Base-by-base conservation (phyloP, 2,888 invertebrate species). In the Sinopyrophorus schimmeli region DNA sequence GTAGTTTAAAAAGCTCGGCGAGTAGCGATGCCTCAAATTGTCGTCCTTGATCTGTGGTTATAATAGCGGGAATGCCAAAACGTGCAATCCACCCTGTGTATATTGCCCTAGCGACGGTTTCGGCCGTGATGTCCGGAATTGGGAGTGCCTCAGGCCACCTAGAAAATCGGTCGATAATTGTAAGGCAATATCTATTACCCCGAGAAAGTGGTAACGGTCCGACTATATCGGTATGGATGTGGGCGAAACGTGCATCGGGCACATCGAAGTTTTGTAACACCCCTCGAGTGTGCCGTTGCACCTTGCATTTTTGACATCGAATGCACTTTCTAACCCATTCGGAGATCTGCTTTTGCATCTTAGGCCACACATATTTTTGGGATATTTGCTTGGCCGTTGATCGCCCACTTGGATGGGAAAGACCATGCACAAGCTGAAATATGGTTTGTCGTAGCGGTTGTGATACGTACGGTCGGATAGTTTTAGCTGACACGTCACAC, bases 11-110 rank as follows among this genome's bases (percentile, higher is more conserved):
- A n/a, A 32, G 15, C 7, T 17, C 10, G 3, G 37, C 27, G 46
- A 61, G 60, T 6, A 59, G 46, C 1, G 34, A 14, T 4, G 55
- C 56, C 20, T 59, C 56, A 17, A 62, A 61, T 20, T 61, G 60
- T 5, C 53, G 16, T 1, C 55, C 58, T 21, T 55, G 57, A 42
- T 61, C 59, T 4, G 24, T 24, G 3, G 10, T 58, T 3, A 57
- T 34, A 10, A 38, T 30, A 1, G 53, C 21, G 0, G 55, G 58
- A 2, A 32, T 23, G 7, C 58, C 59, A 16, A 43, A 57, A 2
- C 48, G 44, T 7, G 37, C 35, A 2, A 58, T 37, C 58, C 56
- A 58, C n/a, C n/a, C n/a, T n/a, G n/a, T n/a, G n/a, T n/a, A n/a
- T n/a, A n/a, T n/a, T n/a, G n/a, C n/a, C n/a, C n/a, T n/a, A n/a